phyloP scores from a whole-genome alignment of 2,797 vertebrate genomes.

The Podarcis siculus region DNA sequence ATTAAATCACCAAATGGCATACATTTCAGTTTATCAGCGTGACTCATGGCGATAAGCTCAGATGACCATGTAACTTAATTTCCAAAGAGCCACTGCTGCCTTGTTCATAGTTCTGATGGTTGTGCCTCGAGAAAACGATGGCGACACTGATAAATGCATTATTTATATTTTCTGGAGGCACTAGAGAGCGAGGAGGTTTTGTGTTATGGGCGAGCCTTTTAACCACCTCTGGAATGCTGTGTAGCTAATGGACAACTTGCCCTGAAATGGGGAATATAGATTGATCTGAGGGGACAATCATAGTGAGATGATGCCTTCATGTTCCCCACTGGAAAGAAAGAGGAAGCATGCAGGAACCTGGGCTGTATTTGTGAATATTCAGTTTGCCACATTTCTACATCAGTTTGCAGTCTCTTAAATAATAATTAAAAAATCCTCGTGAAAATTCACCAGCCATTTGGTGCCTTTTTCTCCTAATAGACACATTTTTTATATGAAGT shows the following conservation, averaged over 20 bases:
- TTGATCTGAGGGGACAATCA: not conserved
- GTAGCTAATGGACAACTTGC: not conserved
- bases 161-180: constrained; percentile 63
- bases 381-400: no score
- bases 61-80: constrained; percentile 62
- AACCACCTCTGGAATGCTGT: constrained; percentile 29
- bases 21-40: constrained; percentile 26
- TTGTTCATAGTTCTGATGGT: constrained; percentile 35
- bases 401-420: no score
- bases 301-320: no score
- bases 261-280: not conserved
- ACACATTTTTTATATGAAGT: no score
- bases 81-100: constrained; percentile 31
- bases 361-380: no score
- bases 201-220: not conserved
- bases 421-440: no score
- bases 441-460: no score
- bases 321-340: no score
- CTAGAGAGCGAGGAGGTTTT: not conserved
- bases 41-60: constrained; percentile 48
- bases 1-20: constrained; percentile 25
- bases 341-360: not conserved
- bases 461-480: no score
- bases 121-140: constrained; percentile 37
- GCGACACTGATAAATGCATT: constrained; percentile 51